A percentile compares a stretch with the other conserved stretches of the same genome.
These are phyloP conservation scores for Meiosimyza decipiens DNA, from an alignment of 2,888 invertebrate genomes.

Conservation along the genomic window DNA sequence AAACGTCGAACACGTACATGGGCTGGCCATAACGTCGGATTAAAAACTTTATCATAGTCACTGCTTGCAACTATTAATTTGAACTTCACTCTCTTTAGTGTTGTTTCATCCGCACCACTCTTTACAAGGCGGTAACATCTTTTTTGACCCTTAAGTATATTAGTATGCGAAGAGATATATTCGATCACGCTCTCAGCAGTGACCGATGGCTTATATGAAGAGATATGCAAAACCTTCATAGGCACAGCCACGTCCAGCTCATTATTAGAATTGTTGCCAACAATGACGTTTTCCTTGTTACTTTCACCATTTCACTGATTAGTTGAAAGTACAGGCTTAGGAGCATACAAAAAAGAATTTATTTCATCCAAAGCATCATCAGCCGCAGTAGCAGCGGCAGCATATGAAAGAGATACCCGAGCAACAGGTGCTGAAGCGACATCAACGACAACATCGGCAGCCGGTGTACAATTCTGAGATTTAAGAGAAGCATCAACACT, in stretches of 20 bases:
- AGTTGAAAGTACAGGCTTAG: neutral
- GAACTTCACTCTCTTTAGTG: neutral
- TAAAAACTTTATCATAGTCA: neutral
- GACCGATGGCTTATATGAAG: no score
- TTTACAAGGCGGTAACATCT: neutral
- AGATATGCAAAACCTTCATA: no score
- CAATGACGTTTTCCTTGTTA: no score
- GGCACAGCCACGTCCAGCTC: no score
- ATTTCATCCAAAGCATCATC: neutral
- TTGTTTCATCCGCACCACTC: neutral
- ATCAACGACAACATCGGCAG: neutral
- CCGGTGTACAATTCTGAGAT: neutral
- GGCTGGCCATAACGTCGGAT: neutral
- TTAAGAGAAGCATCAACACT: neutral
- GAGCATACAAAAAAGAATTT: neutral
- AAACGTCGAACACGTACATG: no score
- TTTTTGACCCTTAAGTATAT: neutral
- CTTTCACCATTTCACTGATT: neutral
- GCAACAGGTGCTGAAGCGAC: neutral
- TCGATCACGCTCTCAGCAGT: no score
- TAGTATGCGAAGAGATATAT: no score
- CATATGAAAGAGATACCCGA: neutral
- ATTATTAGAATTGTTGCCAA: no score
- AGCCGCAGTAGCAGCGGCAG: neutral
- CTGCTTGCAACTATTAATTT: neutral